These are phyloP conservation scores for Peromyscus californicus DNA, from an alignment of 2,113 vertebrate species.

Conservation along the genomic window DNA sequence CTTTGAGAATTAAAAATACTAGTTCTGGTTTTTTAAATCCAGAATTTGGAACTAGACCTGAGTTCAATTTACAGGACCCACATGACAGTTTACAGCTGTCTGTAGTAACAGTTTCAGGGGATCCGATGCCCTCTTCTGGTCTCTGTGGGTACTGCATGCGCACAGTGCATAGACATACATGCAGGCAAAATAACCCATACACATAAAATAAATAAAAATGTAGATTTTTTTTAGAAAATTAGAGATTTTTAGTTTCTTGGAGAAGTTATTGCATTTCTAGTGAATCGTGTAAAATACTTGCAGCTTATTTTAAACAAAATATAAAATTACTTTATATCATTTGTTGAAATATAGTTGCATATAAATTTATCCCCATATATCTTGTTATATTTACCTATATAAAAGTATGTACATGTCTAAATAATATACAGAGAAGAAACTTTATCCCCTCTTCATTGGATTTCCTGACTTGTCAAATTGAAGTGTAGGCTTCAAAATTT, in stretches of 20 bases:
- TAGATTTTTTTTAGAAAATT: neutral
- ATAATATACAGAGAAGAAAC: neutral
- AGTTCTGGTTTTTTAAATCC: neutral
- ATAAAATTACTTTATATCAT: neutral
- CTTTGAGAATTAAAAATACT: neutral
- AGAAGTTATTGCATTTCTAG: neutral
- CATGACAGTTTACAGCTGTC: neutral
- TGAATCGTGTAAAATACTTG: neutral
- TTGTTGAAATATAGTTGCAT: conserved; percentile 1
- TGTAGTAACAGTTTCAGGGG: neutral
- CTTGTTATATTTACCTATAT: neutral
- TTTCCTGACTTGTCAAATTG: neutral
- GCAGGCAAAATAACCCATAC: neutral
- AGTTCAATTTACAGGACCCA: neutral
- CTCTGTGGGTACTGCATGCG: neutral
- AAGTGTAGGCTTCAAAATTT: neutral
- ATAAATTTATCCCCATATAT: conserved; percentile 22
- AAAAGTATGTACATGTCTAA: neutral
- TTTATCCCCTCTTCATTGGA: neutral
- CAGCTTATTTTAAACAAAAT: neutral
- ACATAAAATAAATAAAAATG: neutral
- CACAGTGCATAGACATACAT: neutral
- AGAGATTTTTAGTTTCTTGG: conserved; percentile 6
- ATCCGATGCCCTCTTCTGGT: neutral
- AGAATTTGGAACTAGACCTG: neutral